Percentiles rank a stretch among this genome's conserved stretches.
phyloP scores from a whole-genome alignment of 2,113 vertebrate species.

The Petromus typicus region DNA sequence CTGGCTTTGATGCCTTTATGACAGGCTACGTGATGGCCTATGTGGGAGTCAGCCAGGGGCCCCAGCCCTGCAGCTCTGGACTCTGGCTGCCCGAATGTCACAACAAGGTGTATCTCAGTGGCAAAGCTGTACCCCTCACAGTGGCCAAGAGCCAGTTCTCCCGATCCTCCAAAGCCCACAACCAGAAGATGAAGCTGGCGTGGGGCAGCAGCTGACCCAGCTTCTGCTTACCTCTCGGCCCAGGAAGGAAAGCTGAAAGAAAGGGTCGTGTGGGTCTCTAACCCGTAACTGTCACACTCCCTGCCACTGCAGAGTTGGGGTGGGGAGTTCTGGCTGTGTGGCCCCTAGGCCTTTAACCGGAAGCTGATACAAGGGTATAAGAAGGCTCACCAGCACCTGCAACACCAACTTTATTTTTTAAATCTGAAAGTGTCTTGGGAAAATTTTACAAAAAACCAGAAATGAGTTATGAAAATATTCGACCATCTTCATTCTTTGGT shows the following conservation, averaged over 20 bases:
- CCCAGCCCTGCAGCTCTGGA: constrained; percentile 54
- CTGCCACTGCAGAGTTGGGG: not conserved
- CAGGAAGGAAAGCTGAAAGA: not conserved
- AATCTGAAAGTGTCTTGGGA: constrained; percentile 89
- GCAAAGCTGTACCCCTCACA: constrained; percentile 94
- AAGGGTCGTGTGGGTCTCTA: not conserved
- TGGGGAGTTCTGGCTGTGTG: not conserved
- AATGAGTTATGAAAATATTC: constrained; percentile 88
- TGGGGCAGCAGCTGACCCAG: constrained; percentile 86
- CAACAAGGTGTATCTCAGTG: constrained; percentile 98
- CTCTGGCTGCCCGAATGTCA: constrained; percentile 89
- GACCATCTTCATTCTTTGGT: constrained; percentile 92
- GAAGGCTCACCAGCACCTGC: constrained; percentile 65
- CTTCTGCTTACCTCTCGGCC: not conserved
- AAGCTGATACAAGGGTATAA: constrained; percentile 10
- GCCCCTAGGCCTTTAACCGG: not conserved
- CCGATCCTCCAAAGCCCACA: constrained; percentile 95
- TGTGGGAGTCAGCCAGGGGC: constrained; percentile 84
- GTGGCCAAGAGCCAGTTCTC: constrained; percentile 96
- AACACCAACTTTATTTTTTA: constrained; percentile 86
- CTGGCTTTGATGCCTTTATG: constrained; percentile 99
- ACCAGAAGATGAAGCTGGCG: constrained; percentile 93
- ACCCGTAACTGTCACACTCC: not conserved
- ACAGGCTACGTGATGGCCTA: constrained; percentile 96
- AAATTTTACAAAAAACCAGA: constrained; percentile 87